Percentiles rank a stretch among this genome's conserved stretches.
These are phyloP conservation scores for Meteorus sp. DNA, from an alignment of 1,140 invertebrate species.

Conservation along the genomic window DNA sequence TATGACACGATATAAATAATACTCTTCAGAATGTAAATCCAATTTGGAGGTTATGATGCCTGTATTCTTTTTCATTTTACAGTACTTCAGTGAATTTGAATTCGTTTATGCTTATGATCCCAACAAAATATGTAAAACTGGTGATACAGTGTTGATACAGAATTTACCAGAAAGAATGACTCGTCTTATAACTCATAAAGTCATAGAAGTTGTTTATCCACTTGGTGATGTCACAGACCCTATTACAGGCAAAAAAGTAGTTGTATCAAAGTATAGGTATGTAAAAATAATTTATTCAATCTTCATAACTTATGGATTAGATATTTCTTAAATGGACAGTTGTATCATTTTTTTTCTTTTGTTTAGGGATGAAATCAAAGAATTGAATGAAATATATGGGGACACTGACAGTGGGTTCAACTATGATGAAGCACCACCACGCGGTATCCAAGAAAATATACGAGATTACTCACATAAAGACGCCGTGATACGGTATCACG, in stretches of 20 bases:
- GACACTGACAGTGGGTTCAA: constrained; percentile 69
- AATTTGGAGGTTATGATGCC: constrained; percentile 33
- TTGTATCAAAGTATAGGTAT: constrained; percentile 68
- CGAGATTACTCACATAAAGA: constrained; percentile 79
- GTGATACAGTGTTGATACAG: constrained; percentile 80
- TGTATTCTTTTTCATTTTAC: constrained; percentile 48
- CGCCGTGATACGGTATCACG: constrained; percentile 74
- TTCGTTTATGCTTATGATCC: constrained; percentile 78
- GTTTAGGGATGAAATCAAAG: constrained; percentile 71
- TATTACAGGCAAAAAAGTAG: constrained; percentile 77
- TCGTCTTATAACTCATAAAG: constrained; percentile 74
- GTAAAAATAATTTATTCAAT: constrained; percentile 1
- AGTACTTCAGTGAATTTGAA: constrained; percentile 78
- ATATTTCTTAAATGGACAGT: constrained; percentile 7
- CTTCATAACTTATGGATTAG: too few relatives aligned
- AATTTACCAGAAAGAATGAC: constrained; percentile 72
- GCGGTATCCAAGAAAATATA: constrained; percentile 79
- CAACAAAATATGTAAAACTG: constrained; percentile 73
- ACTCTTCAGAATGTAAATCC: neutral
- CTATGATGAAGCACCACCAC: constrained; percentile 73
- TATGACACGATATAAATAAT: constrained; percentile 43
- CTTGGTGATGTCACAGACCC: constrained; percentile 83
- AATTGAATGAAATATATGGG: constrained; percentile 70
- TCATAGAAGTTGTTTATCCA: constrained; percentile 75
- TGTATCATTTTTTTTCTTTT: constrained; percentile 29